phyloP scores from a whole-genome alignment of 1,140 invertebrate genomes.

The Aphaenogaster floridana region DNA sequence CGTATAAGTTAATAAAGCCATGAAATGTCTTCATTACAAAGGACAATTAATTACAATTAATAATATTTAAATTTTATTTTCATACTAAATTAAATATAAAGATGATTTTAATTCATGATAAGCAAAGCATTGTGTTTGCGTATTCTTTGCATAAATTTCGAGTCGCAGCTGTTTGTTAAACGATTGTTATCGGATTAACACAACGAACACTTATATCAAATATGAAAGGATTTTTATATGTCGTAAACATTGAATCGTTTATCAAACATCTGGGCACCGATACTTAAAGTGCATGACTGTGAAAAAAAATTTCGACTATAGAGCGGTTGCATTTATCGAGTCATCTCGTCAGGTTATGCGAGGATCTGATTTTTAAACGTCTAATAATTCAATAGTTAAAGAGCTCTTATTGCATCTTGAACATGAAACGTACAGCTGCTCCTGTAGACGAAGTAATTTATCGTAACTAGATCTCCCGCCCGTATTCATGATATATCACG shows the following conservation, averaged over 20 bases:
- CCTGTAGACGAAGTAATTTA: conserved; percentile 52
- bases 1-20: background rate
- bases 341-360: conserved; percentile 54
- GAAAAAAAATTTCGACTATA: conserved; percentile 47
- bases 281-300: conserved; percentile 39
- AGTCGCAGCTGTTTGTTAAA: conserved; percentile 24
- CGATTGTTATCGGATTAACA: conserved; percentile 37
- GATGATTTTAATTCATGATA: background rate
- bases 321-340: conserved; percentile 26
- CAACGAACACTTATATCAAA: conserved; percentile 3
- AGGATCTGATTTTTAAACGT: conserved; percentile 78
- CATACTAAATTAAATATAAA: background rate
- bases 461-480: conserved; percentile 49
- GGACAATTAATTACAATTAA: background rate
- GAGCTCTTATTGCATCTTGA: conserved; percentile 63
- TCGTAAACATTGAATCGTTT: conserved; percentile 41
- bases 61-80: conserved; percentile 9
- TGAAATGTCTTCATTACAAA: too few species aligned
- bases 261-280: conserved; percentile 61
- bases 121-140: background rate
- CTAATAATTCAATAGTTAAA: conserved; percentile 20
- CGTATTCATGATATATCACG: conserved; percentile 5
- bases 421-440: conserved; percentile 65
- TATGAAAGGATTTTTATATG: background rate
- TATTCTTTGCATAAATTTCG: background rate